phyloP scores from a whole-genome alignment of 2,113 vertebrate genomes.

The Erinaceus europaeus region DNA sequence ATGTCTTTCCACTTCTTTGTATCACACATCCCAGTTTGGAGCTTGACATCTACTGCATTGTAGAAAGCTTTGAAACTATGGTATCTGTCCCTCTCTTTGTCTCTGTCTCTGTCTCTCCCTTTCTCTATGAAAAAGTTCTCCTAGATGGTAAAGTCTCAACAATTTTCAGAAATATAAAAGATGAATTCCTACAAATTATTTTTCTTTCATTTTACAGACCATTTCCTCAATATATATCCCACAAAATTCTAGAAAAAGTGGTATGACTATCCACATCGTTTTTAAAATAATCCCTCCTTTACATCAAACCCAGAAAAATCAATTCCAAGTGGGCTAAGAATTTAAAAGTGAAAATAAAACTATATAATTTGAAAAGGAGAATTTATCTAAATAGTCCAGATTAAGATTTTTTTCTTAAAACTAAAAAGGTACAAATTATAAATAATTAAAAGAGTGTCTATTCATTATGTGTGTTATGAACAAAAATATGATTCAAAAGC shows the following conservation, averaged over 20 bases:
- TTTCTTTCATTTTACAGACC: not conserved
- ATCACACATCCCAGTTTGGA: no score
- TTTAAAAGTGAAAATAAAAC: constrained; percentile 1
- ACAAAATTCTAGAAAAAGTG: not conserved
- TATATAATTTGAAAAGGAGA: not conserved
- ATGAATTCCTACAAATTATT: not conserved
- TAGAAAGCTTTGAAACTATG: no score
- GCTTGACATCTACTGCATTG: no score
- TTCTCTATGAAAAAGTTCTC: no score
- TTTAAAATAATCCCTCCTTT: not conserved
- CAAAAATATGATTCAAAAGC: not conserved
- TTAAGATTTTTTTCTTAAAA: not conserved
- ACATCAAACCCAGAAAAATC: not conserved
- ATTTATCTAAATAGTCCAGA: not conserved
- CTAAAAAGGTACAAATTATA: not conserved
- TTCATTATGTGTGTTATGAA: not conserved
- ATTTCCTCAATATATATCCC: not conserved
- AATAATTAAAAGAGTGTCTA: not conserved
- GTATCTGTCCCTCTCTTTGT: no score
- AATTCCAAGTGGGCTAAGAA: not conserved
- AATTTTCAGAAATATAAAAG: not conserved
- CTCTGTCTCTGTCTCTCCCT: no score
- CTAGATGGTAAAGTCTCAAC: no score
- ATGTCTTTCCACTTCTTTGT: no score
- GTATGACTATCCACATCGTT: not conserved